Conservation (phyloP, 2,797 vertebrate species). For the Choloepus didactylus region DNA sequence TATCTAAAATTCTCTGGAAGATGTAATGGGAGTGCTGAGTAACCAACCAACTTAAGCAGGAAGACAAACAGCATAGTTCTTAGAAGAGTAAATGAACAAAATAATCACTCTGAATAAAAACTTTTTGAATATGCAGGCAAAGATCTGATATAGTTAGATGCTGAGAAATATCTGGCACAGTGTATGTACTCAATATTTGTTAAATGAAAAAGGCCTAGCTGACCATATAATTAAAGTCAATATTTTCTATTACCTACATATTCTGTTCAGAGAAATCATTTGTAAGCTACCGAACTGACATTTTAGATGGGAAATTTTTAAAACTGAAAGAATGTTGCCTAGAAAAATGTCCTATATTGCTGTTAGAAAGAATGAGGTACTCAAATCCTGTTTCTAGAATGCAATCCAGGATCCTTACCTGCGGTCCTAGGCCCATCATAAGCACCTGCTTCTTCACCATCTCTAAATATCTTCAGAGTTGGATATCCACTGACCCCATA, state of each 20-base stretch:
- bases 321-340: not conserved
- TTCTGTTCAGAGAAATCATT: conserved; percentile 33
- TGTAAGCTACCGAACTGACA: conserved; percentile 8
- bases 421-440: conserved; percentile 97
- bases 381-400: conserved; percentile 27
- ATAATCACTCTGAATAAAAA: not conserved
- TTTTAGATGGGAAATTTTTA: conserved; percentile 43
- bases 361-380: not conserved
- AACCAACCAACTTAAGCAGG: not conserved
- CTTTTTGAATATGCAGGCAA: not conserved
- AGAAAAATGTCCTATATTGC: conserved; percentile 58
- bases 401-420: conserved; percentile 87
- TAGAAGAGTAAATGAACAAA: not conserved
- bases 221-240: conserved; percentile 19
- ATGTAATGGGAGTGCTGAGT: not conserved
- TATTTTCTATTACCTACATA: conserved; percentile 54
- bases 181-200: conserved; percentile 5
- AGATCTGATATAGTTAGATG: not conserved
- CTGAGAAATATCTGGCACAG: not conserved
- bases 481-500: conserved; percentile 98
- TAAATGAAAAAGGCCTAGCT: conserved; percentile 26
- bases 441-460: conserved; percentile 95
- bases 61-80: not conserved
- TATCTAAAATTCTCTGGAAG: conserved; percentile 17
- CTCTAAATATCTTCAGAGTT: conserved; percentile 97